A percentile compares a stretch with the other conserved stretches of the same genome.
phyloP scores from a whole-genome alignment of 2,113 vertebrate species.

The Dissostichus mawsoni region DNA sequence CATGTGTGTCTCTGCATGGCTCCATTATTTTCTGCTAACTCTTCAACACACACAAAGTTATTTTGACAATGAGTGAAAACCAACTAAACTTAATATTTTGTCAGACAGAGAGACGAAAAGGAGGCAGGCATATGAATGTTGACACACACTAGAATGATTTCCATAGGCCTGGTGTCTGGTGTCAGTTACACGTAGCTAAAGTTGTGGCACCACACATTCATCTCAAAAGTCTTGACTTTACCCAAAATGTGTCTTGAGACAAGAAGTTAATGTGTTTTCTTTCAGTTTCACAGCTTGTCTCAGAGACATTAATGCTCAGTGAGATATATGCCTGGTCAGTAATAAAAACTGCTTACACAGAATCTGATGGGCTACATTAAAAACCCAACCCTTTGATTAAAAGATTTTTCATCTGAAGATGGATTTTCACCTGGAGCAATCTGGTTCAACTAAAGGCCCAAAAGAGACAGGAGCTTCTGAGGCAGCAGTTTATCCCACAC shows the following conservation, averaged over 20 bases:
- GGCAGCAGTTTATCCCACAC: slow-evolving; percentile 74
- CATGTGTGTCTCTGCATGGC: slow-evolving; percentile 40
- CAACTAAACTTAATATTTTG: slow-evolving; percentile 54
- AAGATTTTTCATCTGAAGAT: slow-evolving; percentile 65
- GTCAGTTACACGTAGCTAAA: slow-evolving; percentile 37
- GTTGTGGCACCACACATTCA: slow-evolving; percentile 27
- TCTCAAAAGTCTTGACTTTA: slow-evolving; percentile 35
- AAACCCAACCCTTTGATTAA: slow-evolving; percentile 76
- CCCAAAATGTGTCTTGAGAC: slow-evolving; percentile 8
- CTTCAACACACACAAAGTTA: slow-evolving; percentile 46
- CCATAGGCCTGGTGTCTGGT: slow-evolving; percentile 49
- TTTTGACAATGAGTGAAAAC: slow-evolving; percentile 68
- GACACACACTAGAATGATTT: slow-evolving; percentile 47
- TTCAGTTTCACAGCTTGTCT: slow-evolving; percentile 40
- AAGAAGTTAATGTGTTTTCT: slow-evolving; percentile 13
- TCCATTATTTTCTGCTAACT: slow-evolving; percentile 62
- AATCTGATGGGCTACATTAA: slow-evolving; percentile 69
- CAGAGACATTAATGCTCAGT: slow-evolving; percentile 46
- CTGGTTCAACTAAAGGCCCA: slow-evolving; percentile 59
- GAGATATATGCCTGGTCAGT: slow-evolving; percentile 77
- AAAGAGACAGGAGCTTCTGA: slow-evolving; percentile 78
- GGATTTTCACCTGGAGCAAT: slow-evolving; percentile 77
- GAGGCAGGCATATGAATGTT: slow-evolving; percentile 45
- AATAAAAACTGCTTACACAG: slow-evolving; percentile 81
- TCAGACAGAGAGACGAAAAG: slow-evolving; percentile 36